Evolutionary conservation across 2,888 invertebrate genomes (phyloP).

Genomic region (Aromia moschata): DNA sequence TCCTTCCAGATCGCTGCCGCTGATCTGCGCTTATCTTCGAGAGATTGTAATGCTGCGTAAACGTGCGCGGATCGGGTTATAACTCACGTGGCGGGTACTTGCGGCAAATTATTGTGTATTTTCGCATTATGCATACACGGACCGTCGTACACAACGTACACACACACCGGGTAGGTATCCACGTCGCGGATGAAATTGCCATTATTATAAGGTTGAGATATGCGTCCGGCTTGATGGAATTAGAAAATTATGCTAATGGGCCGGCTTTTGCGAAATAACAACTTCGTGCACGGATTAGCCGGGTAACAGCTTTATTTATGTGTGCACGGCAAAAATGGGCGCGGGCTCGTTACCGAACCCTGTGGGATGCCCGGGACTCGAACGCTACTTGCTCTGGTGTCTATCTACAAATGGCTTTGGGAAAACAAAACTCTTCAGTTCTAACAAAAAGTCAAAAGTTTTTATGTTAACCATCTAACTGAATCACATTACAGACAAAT

Average conservation of each 20-base stretch:
- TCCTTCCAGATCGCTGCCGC: conserved; percentile 34
- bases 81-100: conserved; percentile 25
- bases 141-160: conserved; percentile 23
- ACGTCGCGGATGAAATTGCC: conserved; percentile 34
- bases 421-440: too few relatives aligned
- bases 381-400: too few relatives aligned
- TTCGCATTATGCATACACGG: conserved; percentile 30
- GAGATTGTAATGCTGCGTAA: conserved; percentile 25
- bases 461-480: too few relatives aligned
- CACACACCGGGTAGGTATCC: too few relatives aligned
- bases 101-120: conserved; percentile 34
- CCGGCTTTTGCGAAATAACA: not conserved
- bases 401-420: too few relatives aligned
- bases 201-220: conserved; percentile 35
- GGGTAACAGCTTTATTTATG: not conserved
- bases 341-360: not conserved
- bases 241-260: conserved; percentile 26
- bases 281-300: not conserved
- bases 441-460: too few relatives aligned
- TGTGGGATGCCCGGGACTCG: too few relatives aligned
- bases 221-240: conserved; percentile 26
- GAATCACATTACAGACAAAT: too few relatives aligned
- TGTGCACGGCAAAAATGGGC: not conserved
- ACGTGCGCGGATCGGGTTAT: conserved; percentile 25
- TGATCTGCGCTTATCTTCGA: conserved; percentile 29